Evolutionary conservation across 2,888 invertebrate genomes (phyloP).

Genomic region (Sphaerophoria rueppellii): DNA sequence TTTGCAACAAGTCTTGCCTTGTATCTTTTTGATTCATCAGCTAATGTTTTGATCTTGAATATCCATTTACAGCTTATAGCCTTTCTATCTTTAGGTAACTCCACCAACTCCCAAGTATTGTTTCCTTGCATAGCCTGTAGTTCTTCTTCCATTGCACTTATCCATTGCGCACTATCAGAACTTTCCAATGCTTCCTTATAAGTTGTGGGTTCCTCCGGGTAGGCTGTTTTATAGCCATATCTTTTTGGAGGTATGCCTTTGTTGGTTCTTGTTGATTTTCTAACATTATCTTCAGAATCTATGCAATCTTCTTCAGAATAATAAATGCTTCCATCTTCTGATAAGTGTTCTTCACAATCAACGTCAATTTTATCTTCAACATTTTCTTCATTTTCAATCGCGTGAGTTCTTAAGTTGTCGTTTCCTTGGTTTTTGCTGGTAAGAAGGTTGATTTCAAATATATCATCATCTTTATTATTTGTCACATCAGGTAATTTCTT

Average conservation of each 20-base stretch:
- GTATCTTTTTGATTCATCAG: too few species aligned
- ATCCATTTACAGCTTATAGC: conserved; percentile 1
- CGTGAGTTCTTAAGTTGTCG: background rate
- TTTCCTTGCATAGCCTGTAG: background rate
- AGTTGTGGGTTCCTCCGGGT: background rate
- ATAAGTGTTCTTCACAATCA: background rate
- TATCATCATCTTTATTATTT: background rate
- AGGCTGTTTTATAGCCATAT: background rate
- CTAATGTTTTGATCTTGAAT: background rate
- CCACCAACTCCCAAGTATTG: background rate
- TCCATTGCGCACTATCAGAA: conserved; percentile 1
- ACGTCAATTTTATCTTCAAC: background rate
- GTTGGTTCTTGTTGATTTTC: background rate
- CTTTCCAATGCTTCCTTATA: conserved; percentile 1
- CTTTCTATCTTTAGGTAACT: background rate
- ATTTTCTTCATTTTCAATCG: background rate
- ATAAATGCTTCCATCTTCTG: background rate
- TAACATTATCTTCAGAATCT: background rate
- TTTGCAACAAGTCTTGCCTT: too few species aligned
- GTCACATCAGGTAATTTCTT: background rate
- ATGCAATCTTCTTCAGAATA: background rate
- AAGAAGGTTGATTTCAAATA: too few species aligned
- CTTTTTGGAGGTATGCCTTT: background rate
- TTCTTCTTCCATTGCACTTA: background rate
- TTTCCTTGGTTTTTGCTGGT: background rate